Conservation (phyloP, 2,888 invertebrate species). For the Drosophila neoperkinsi region DNA sequence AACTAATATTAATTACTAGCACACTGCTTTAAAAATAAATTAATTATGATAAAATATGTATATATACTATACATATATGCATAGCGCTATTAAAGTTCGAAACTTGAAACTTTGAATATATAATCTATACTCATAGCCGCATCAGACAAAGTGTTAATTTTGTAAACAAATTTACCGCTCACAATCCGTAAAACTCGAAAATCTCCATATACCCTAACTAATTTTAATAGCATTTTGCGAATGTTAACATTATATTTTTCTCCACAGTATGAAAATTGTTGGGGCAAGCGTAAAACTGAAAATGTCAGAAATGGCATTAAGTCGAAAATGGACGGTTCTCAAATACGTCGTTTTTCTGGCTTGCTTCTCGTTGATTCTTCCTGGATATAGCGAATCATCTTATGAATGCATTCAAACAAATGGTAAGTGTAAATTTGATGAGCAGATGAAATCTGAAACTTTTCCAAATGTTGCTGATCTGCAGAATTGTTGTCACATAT, state of each 20-base stretch:
- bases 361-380: not conserved
- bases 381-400: constrained; percentile 10
- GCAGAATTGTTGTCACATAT: not conserved
- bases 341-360: constrained; percentile 2
- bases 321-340: not conserved
- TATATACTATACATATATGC: not conserved
- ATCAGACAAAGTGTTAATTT: not conserved
- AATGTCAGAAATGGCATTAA: constrained; percentile 18
- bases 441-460: not conserved
- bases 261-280: constrained; percentile 10
- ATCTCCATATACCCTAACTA: not conserved
- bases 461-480: constrained; percentile 1
- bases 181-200: not conserved
- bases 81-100: not conserved
- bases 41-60: not conserved
- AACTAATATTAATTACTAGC: not conserved
- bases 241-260: not conserved
- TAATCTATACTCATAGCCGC: not conserved
- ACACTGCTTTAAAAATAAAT: not conserved
- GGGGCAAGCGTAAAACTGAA: not conserved
- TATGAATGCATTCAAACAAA: constrained; percentile 28
- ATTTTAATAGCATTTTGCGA: not conserved
- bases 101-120: not conserved
- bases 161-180: not conserved
- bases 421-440: constrained; percentile 19